A percentile compares a stretch with the other conserved stretches of the same genome.
Conservation (phyloP, 2,888 invertebrate species). For the Andricus quercusramuli region DNA sequence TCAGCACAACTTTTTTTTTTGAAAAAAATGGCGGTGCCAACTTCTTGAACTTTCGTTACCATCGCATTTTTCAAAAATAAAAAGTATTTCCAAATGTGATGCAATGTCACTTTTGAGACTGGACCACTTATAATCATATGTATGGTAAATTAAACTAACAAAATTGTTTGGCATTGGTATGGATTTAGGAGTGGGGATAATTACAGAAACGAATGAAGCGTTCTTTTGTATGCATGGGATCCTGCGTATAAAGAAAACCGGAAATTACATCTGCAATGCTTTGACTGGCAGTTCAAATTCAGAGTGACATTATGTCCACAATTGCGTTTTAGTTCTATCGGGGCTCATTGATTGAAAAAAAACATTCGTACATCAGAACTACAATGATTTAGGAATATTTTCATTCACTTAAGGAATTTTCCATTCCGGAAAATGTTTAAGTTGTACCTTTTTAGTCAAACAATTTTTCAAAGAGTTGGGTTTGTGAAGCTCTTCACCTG, state of each 20-base stretch:
- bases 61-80: no score
- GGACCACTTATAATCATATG: no score
- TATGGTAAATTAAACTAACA: conserved; percentile 44
- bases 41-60: no score
- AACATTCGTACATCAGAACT: background rate
- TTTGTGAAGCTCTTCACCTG: no score
- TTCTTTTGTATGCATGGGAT: conserved; percentile 61
- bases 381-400: background rate
- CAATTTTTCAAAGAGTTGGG: no score
- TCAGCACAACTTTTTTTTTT: no score
- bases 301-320: conserved; percentile 48
- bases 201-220: conserved; percentile 59
- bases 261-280: conserved; percentile 64
- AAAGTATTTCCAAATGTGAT: no score
- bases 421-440: no score
- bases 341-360: background rate
- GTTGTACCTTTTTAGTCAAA: no score
- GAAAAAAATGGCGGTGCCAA: no score
- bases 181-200: conserved; percentile 56
- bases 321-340: conserved; percentile 39
- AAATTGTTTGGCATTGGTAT: conserved; percentile 51
- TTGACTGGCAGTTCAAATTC: conserved; percentile 49
- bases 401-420: no score
- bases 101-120: no score
- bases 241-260: conserved; percentile 61